A percentile compares a stretch with the other conserved stretches of the same genome.
Conservation (phyloP, 2,113 vertebrate genomes). For the Alexandromys fortis region DNA sequence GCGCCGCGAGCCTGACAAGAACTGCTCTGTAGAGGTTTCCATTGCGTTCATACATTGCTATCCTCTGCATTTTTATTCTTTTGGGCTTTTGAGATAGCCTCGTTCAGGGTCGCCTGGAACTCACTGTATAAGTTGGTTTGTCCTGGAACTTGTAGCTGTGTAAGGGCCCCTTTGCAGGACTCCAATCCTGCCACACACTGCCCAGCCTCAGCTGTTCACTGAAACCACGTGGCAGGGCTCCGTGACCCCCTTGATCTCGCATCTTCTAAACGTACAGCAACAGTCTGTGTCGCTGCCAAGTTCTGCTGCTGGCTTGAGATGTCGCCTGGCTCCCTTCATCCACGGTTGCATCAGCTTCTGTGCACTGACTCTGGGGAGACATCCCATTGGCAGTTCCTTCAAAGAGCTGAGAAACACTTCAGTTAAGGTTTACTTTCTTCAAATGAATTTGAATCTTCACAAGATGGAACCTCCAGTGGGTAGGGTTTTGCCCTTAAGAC, state of each 20-base stretch:
- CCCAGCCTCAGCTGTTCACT: not conserved
- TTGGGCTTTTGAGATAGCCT: not conserved
- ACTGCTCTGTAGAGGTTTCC: not conserved
- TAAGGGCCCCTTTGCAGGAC: not conserved
- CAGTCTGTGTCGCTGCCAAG: not conserved
- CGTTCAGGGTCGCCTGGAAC: not conserved
- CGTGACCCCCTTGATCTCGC: not conserved
- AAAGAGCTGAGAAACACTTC: not conserved
- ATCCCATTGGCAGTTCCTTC: not conserved
- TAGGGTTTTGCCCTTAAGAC: not conserved
- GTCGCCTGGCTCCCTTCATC: too few species aligned
- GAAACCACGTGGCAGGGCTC: not conserved
- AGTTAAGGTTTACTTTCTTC: not conserved
- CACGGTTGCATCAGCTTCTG: not conserved
- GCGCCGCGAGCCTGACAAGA: slow-evolving; percentile 22
- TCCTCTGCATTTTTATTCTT: not conserved
- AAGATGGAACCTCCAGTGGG: not conserved
- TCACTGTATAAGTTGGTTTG: not conserved
- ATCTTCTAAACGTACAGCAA: not conserved
- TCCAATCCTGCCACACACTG: not conserved
- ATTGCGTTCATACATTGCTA: not conserved
- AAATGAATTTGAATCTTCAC: not conserved
- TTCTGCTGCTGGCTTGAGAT: not conserved
- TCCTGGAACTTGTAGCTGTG: not conserved
- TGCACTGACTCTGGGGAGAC: not conserved